phyloP scores from a whole-genome alignment of 1,140 invertebrate genomes.

The Sycophila sp. region DNA sequence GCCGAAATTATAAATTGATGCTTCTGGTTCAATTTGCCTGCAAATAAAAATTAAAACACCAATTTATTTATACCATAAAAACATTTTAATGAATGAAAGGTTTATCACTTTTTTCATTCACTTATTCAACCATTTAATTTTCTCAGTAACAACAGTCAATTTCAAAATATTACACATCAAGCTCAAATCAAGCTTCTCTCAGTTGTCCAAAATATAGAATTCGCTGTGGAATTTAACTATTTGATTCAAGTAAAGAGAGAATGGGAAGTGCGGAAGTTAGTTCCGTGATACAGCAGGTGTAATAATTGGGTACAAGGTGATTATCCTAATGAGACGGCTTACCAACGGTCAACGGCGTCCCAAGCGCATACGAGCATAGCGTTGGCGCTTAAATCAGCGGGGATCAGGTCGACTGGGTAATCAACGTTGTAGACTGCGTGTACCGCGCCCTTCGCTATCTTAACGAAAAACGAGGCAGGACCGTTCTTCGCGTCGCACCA shows the following conservation, averaged over 20 bases:
- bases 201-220: background rate
- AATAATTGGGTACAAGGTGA: too few species aligned
- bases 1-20: conserved; percentile 76
- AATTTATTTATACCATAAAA: too few species aligned
- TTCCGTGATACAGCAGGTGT: too few species aligned
- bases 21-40: conserved; percentile 48
- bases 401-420: conserved; percentile 72
- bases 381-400: conserved; percentile 85
- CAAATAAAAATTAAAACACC: conserved; percentile 10
- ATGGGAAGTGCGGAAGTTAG: too few species aligned
- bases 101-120: too few species aligned
- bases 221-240: too few species aligned
- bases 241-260: too few species aligned
- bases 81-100: too few species aligned
- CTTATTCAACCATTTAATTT: too few species aligned
- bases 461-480: conserved; percentile 68
- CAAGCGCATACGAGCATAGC: conserved; percentile 78
- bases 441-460: conserved; percentile 74
- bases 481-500: conserved; percentile 85
- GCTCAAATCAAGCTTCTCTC: too few species aligned
- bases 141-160: too few species aligned
- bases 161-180: too few species aligned
- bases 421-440: conserved; percentile 66
- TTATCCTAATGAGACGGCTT: background rate
- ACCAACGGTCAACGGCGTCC: conserved; percentile 67